phyloP scores from a whole-genome alignment of 1,140 invertebrate species.

The Piezodorus guildinii region DNA sequence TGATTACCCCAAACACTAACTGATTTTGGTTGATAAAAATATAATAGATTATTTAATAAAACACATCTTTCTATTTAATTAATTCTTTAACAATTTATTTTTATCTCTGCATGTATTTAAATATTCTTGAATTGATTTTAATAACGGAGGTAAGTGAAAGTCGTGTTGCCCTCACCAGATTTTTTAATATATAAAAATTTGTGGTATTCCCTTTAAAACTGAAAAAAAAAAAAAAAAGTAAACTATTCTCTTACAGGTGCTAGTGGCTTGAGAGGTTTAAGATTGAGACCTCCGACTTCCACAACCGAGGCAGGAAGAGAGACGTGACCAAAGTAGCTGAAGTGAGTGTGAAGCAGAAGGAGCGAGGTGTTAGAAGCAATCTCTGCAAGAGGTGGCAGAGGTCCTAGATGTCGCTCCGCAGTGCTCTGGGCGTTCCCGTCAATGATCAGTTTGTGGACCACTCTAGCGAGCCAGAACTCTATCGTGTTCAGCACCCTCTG shows the following conservation, averaged over 20 bases:
- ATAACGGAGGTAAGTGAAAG: too few species aligned
- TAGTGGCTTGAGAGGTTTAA: slow-evolving; percentile 40
- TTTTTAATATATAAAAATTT: too few species aligned
- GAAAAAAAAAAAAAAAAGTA: too few species aligned
- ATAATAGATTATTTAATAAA: too few species aligned
- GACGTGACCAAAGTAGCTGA: slow-evolving; percentile 30
- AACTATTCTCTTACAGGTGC: slow-evolving; percentile 26
- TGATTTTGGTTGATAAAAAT: too few species aligned
- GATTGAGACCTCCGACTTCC: slow-evolving; percentile 38
- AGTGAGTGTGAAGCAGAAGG: slow-evolving; percentile 34
- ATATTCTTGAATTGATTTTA: too few species aligned
- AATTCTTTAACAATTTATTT: too few species aligned
- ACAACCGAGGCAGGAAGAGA: slow-evolving; percentile 33
- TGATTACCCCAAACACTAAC: too few species aligned
- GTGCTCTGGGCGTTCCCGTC: background rate
- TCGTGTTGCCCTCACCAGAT: too few species aligned
- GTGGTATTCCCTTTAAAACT: too few species aligned
- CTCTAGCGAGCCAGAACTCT: background rate
- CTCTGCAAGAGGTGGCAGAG: slow-evolving; percentile 33
- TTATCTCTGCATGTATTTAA: too few species aligned
- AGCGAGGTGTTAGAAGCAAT: slow-evolving; percentile 34
- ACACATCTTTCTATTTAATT: too few species aligned
- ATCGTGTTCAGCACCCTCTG: background rate
- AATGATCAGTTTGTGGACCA: background rate
- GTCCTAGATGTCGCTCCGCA: slow-evolving; percentile 23